These are phyloP conservation scores for Planococcus citri DNA, from an alignment of 1,140 invertebrate genomes.

Conservation along the genomic window DNA sequence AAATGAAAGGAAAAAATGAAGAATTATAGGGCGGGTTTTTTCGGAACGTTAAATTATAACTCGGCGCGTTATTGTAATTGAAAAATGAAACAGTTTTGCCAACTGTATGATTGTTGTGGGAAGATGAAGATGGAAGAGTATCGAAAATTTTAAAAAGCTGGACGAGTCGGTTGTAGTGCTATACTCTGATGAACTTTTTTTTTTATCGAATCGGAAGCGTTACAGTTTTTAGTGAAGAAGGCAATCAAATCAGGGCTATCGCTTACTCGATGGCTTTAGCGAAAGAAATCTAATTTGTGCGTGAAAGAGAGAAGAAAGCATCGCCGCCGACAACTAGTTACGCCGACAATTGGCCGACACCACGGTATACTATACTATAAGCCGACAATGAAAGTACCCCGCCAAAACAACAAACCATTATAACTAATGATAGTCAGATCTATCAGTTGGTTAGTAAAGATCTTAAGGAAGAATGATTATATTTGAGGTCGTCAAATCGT, in stretches of 20 bases:
- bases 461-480: conserved; percentile 20
- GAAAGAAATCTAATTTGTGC: conserved; percentile 18
- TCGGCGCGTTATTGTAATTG: background rate
- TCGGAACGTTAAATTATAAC: background rate
- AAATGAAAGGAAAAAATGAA: background rate
- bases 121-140: no score
- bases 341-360: conserved; percentile 9
- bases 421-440: conserved; percentile 20
- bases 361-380: background rate
- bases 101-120: background rate
- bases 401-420: conserved; percentile 19
- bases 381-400: conserved; percentile 18
- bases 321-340: background rate
- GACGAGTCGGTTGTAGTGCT: no score
- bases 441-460: conserved; percentile 20
- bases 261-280: background rate
- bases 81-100: background rate
- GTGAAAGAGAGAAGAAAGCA: conserved; percentile 19
- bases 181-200: no score
- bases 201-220: no score
- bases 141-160: no score
- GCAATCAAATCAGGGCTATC: background rate
- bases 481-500: conserved; percentile 19
- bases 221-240: no score
- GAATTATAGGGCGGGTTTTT: background rate